phyloP scores from a whole-genome alignment of 2,888 invertebrate genomes.

The Glaucopsyche alexis region DNA sequence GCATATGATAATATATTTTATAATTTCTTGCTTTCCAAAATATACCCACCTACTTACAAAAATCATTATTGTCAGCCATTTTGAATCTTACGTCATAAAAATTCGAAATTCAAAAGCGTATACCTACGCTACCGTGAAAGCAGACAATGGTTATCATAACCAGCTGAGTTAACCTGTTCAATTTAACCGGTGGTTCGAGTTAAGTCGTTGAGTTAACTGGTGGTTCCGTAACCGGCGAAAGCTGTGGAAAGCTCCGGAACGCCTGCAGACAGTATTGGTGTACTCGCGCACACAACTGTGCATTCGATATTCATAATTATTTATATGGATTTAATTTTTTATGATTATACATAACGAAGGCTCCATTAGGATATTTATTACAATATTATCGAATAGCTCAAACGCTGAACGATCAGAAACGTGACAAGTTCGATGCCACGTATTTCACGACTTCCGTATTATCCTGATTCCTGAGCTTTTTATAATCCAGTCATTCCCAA shows the following conservation, averaged over 20 bases:
- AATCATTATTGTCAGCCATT: not conserved
- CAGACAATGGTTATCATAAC: slow-evolving; percentile 12
- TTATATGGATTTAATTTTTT: too few relatives aligned
- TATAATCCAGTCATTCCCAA: too few relatives aligned
- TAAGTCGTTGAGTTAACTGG: not conserved
- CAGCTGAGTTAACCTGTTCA: not conserved
- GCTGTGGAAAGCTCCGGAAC: slow-evolving; percentile 17
- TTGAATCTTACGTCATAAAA: not conserved
- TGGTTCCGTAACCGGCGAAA: slow-evolving; percentile 16
- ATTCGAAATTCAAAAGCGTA: slow-evolving; percentile 13
- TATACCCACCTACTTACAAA: too few relatives aligned
- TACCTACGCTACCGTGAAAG: not conserved
- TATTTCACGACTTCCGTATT: too few relatives aligned
- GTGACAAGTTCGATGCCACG: too few relatives aligned
- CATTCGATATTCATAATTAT: not conserved
- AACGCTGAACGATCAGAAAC: too few relatives aligned
- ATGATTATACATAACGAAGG: too few relatives aligned
- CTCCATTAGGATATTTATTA: too few relatives aligned
- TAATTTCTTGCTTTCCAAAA: too few relatives aligned
- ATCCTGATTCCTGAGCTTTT: too few relatives aligned
- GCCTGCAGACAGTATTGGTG: not conserved
- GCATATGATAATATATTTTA: too few relatives aligned
- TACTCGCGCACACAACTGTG: not conserved
- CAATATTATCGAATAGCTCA: too few relatives aligned
- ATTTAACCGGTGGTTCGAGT: slow-evolving; percentile 6